A percentile compares a stretch with the other conserved stretches of the same genome.
phyloP scores from a whole-genome alignment of 2,113 vertebrate species.

The Grammatotria lemairii region DNA sequence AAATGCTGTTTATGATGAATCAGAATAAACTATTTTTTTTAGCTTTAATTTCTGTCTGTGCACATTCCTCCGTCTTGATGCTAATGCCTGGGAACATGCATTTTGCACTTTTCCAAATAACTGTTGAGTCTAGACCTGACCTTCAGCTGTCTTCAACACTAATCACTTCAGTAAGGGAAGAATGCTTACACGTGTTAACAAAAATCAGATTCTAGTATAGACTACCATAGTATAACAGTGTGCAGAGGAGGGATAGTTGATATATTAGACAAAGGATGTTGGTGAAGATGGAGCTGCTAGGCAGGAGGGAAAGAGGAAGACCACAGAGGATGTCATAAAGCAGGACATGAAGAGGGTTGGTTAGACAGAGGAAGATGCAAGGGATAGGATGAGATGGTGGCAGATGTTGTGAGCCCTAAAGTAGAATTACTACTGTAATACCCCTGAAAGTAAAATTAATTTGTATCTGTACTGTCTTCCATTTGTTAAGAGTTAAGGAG shows the following conservation, averaged over 20 bases:
- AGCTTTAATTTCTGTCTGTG: background rate
- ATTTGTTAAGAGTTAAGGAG: background rate
- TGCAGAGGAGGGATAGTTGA: background rate
- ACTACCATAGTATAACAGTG: background rate
- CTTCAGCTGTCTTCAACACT: background rate
- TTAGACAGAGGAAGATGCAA: background rate
- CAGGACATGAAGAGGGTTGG: background rate
- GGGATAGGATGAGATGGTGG: background rate
- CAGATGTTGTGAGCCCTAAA: background rate
- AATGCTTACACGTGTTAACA: background rate
- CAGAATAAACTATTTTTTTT: fast-evolving
- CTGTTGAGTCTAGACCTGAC: background rate
- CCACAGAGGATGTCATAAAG: background rate
- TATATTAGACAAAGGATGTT: background rate
- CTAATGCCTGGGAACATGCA: background rate
- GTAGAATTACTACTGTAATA: background rate
- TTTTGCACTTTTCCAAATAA: background rate
- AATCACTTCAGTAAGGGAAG: background rate
- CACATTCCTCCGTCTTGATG: background rate
- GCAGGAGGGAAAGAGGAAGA: background rate
- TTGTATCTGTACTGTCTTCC: background rate
- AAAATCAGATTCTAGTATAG: background rate
- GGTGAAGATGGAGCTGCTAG: background rate
- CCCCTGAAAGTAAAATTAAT: background rate
- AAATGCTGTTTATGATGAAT: background rate